Evolutionary conservation across 2,888 invertebrate species (phyloP), one percentile per base, ranked within the genome.

Genomic region (Pterostichus madidus): DNA sequence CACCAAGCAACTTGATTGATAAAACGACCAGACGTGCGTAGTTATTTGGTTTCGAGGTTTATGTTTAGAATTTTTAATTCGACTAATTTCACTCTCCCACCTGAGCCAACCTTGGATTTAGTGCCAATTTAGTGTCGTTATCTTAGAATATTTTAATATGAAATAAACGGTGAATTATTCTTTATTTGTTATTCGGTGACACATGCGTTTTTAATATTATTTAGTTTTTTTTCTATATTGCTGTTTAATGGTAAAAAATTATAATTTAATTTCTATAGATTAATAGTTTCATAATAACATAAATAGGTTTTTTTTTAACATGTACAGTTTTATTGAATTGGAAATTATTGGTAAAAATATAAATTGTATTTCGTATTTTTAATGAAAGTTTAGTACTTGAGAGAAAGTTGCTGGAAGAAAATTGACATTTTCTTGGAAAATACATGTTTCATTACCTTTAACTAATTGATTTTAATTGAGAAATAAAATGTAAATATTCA

Each of bases 111-210:
- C 68, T 71, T 71, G 46, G 46, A 0, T 71, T 71, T 44, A 71
- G 44, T 71, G 68, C 68, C 68, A 71, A 71, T 71, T 71, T 71
- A 71, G 46, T 39, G 44, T 71, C 44, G 68, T 71, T 71, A 71
- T 71, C 46, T 71, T 11, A 17, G 68, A 71, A 71, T 71, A 71
- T 76, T 76, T 76, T 52, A 76, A 76, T 56, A 76, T 35, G 35
- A 76, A 75, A 76, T 76, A 56, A 53, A 32, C 76, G 64, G 64
- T 76, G 76, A 76, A 32, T 76, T 76, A 76, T 76, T 53, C 15
- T 52, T 76, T 76, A 76, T 76, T 75, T 53, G 35, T 76, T 76
- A 35, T 5, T 10, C 32, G 56, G 76, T 56, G 76, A 76, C 56
- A 76, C 76, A 52, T 75, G 76, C 56, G 31, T 32, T 76, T 76